Evolutionary conservation across 2,888 invertebrate genomes (phyloP).

Genomic region (Polietes domitor): DNA sequence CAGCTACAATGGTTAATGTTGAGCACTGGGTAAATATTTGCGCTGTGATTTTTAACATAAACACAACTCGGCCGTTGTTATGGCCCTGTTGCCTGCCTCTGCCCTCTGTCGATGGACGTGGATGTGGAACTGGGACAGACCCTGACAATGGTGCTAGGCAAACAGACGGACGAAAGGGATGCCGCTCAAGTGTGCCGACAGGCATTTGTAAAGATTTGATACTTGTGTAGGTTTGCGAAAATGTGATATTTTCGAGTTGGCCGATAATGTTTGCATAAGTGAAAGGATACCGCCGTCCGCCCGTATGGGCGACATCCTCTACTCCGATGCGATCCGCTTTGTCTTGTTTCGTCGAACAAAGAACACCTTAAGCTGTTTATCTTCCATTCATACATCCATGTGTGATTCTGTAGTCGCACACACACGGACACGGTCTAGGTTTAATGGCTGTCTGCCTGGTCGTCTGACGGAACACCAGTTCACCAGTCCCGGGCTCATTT

Average conservation of each 20-base stretch:
- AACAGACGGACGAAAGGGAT: slow-evolving; percentile 4
- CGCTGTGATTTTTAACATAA: slow-evolving; percentile 25
- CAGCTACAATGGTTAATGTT: slow-evolving; percentile 4
- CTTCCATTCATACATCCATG: not conserved
- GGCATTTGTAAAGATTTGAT: slow-evolving; percentile 32
- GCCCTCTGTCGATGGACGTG: not conserved
- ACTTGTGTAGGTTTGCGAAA: not conserved
- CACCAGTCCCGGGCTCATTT: not conserved
- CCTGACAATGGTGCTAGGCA: not conserved
- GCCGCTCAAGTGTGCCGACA: not conserved
- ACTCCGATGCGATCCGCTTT: not conserved
- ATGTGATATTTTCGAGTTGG: slow-evolving; percentile 20
- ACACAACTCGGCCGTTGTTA: slow-evolving; percentile 19
- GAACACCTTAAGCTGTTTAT: slow-evolving; percentile 17
- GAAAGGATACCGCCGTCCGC: not conserved
- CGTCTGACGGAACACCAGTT: not conserved
- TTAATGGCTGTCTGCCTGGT: not conserved
- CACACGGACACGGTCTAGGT: not conserved
- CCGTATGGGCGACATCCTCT: not conserved
- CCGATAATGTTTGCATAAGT: not conserved
- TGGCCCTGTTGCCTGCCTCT: not conserved
- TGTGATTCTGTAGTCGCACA: no score
- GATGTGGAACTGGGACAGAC: not conserved
- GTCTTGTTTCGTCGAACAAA: not conserved
- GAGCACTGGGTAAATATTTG: slow-evolving; percentile 21